Evolutionary conservation across 2,888 invertebrate species (phyloP), one percentile per base, ranked within the genome.

Genomic region (Pollenia labialis): DNA sequence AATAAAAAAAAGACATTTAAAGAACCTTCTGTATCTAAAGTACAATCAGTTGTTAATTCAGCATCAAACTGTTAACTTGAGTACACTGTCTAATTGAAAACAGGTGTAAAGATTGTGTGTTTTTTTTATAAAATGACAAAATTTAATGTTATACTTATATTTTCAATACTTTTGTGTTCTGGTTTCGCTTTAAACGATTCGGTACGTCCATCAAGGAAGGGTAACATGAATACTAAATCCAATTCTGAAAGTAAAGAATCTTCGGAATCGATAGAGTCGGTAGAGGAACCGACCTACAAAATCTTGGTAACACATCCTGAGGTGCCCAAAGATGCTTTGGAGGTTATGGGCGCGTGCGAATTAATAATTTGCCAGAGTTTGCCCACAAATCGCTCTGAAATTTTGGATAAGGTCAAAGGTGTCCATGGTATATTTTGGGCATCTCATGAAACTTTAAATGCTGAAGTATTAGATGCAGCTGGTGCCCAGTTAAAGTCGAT

Each of bases 271-370:
- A 23, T 11, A 4, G 48, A 76, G 52, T 64, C 62, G 12, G 40
- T 4, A 6, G 64, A 85, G 12, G 42, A 18, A 2, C 10, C 52
- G 10, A 40, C 11, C 0, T 91, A 87, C 48, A 96, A 95, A 93
- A 96, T 97, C 87, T 94, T 97, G 85, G 94, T 97, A 42, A 96
- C 97, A 6, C 95, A 96, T 50, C 94, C 95, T 0, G 95, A 96
- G 91, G 95, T 96, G 87, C 96, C 96, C 1, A 92, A 94, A 74
- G 94, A 94, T 87, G 97, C 95, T 60, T 91, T 97, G 23, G 94
- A 95, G 79, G 91, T 97, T 85, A 93, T 97, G 88, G 94, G 95
- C 81, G 85, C 88, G 56, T 93, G 92, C 81, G 91, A 93, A 42
- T 84, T 93, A 2, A 90, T 90, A 12, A 85, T 91, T 2, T 90